phyloP scores from a whole-genome alignment of 1,140 invertebrate species.

The Sycophaga agraensis region DNA sequence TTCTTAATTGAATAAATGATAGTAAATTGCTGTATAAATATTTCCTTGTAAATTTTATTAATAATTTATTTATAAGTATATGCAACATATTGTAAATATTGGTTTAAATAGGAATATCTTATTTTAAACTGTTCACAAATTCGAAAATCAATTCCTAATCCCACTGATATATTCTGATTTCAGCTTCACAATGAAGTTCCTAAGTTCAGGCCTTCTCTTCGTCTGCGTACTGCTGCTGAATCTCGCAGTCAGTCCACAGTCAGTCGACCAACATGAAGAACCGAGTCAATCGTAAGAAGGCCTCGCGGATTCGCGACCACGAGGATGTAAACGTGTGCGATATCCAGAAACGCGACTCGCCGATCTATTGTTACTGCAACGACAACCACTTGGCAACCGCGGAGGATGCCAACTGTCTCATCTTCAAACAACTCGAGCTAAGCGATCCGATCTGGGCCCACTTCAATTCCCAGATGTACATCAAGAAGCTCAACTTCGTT shows the following conservation, averaged over 20 bases:
- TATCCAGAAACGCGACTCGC: conserved; percentile 42
- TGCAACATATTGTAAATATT: too few species aligned
- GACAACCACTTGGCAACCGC: conserved; percentile 44
- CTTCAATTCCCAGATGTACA: conserved; percentile 69
- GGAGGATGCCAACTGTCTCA: conserved; percentile 62
- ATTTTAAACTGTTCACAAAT: too few species aligned
- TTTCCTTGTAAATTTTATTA: too few species aligned
- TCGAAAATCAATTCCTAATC: too few species aligned
- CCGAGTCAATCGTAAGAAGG: conserved; percentile 42
- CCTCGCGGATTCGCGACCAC: conserved; percentile 28
- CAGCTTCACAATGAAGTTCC: conserved; percentile 36
- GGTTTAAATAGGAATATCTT: too few species aligned
- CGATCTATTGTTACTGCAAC: conserved; percentile 57
- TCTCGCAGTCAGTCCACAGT: conserved; percentile 27
- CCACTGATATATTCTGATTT: too few species aligned
- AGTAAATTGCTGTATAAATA: too few species aligned
- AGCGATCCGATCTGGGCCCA: conserved; percentile 70
- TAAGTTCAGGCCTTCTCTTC: conserved; percentile 29
- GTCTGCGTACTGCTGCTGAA: conserved; percentile 35
- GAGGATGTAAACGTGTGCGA: conserved; percentile 56
- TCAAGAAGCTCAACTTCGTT: conserved; percentile 69
- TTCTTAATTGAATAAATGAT: too few species aligned
- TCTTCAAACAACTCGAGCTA: conserved; percentile 65
- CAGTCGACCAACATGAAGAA: conserved; percentile 32
- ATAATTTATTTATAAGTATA: too few species aligned